These are phyloP conservation scores for Drosophila hamatofila DNA, from an alignment of 2,888 invertebrate genomes.

Conservation along the genomic window DNA sequence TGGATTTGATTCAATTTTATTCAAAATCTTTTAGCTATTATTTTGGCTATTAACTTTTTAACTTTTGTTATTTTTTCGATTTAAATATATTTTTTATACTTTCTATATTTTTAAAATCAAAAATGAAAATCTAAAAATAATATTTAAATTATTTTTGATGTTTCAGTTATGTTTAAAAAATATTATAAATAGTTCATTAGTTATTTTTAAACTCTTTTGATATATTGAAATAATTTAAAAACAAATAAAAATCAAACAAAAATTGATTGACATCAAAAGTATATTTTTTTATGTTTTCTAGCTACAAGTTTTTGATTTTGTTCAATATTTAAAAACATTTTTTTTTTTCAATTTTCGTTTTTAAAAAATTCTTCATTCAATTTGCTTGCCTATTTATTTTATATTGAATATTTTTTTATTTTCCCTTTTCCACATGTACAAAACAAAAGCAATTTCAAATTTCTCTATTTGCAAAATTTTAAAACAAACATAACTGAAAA, in stretches of 20 bases:
- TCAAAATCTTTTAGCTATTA: neutral
- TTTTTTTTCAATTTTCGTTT: neutral
- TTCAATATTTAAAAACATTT: neutral
- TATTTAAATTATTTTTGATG: neutral
- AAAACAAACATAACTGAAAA: constrained; percentile 15
- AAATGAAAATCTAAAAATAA: neutral
- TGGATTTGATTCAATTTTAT: neutral
- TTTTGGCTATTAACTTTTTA: constrained; percentile 7
- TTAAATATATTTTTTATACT: neutral
- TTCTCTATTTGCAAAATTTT: constrained; percentile 7
- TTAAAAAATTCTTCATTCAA: neutral
- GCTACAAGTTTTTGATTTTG: constrained; percentile 6
- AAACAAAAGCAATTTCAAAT: constrained; percentile 4
- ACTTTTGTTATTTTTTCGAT: neutral
- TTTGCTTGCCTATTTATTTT: neutral
- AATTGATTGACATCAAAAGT: neutral
- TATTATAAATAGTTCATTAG: neutral
- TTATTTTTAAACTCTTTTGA: too few species aligned
- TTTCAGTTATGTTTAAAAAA: neutral
- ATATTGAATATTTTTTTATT: constrained; percentile 10
- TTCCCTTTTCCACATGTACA: neutral
- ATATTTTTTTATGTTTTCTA: constrained; percentile 5
- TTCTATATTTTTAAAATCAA: neutral
- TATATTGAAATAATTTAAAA: too few species aligned
- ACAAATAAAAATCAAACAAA: neutral